A percentile compares a stretch with the other conserved stretches of the same genome.
These are phyloP conservation scores for Tipula unca DNA, from an alignment of 2,888 invertebrate genomes.

Conservation along the genomic window DNA sequence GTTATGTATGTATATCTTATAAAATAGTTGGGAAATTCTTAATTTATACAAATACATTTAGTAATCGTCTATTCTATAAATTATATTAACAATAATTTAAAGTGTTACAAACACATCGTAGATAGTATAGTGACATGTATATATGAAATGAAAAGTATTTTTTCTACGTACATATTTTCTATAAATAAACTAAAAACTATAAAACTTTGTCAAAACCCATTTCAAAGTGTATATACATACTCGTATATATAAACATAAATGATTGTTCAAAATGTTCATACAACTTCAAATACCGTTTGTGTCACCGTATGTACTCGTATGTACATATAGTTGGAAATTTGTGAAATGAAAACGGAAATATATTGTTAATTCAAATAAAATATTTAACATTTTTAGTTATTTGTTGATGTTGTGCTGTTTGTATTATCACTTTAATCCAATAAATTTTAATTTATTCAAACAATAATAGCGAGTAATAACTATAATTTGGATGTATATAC, in stretches of 20 bases:
- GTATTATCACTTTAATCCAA: background rate
- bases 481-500: background rate
- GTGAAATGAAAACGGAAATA: background rate
- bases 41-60: too few species aligned
- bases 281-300: background rate
- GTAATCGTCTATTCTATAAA: too few species aligned
- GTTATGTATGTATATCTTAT: too few species aligned
- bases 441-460: constrained; percentile 3
- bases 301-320: background rate
- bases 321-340: background rate
- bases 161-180: background rate
- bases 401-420: background rate
- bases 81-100: too few species aligned
- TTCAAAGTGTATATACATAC: background rate
- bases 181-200: background rate
- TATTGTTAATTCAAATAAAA: constrained; percentile 4
- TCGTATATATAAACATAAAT: too few species aligned
- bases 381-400: background rate
- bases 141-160: background rate
- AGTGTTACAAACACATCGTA: too few species aligned
- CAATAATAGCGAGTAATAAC: background rate
- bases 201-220: background rate
- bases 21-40: too few species aligned
- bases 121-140: too few species aligned
- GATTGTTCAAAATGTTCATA: background rate